Evolutionary conservation across 2,797 vertebrate species (phyloP).

Genomic region (Dendrocincla tyrannina): DNA sequence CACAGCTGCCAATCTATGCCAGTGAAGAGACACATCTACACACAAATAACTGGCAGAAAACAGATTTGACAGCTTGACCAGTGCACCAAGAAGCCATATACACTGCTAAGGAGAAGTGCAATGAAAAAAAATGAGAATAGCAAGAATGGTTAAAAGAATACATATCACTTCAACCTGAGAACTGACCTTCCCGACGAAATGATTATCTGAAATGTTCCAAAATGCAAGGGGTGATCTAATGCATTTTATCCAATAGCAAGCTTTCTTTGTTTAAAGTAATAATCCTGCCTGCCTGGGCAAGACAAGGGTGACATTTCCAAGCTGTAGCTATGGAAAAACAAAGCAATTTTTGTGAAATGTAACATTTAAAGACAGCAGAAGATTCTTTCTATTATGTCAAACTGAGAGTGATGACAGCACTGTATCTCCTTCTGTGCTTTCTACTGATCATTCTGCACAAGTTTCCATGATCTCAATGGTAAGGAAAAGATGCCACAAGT

Average conservation of each 20-base stretch:
- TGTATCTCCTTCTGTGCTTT: not conserved
- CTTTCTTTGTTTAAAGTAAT: not conserved
- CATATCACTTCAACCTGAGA: not conserved
- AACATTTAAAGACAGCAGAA: slow-evolving; percentile 13
- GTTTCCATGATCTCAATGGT: not conserved
- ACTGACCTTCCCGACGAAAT: not conserved
- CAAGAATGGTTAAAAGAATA: not conserved
- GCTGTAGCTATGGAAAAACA: slow-evolving; percentile 8
- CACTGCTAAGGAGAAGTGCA: not conserved
- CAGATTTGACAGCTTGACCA: not conserved
- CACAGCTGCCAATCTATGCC: not conserved
- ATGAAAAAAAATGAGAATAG: not conserved
- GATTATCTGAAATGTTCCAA: not conserved
- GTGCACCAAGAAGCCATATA: not conserved
- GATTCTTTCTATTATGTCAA: not conserved
- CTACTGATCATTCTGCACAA: not conserved
- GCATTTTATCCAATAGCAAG: not conserved
- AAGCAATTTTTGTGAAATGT: slow-evolving; percentile 3
- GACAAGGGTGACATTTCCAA: not conserved
- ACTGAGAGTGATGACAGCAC: not conserved
- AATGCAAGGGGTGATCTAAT: not conserved
- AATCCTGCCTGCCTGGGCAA: not conserved
- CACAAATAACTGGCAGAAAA: not conserved
- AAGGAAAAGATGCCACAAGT: slow-evolving; percentile 12
- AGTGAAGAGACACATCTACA: not conserved